Evolutionary conservation across 1,140 invertebrate species (phyloP).

Genomic region (Lepidostoma basale): DNA sequence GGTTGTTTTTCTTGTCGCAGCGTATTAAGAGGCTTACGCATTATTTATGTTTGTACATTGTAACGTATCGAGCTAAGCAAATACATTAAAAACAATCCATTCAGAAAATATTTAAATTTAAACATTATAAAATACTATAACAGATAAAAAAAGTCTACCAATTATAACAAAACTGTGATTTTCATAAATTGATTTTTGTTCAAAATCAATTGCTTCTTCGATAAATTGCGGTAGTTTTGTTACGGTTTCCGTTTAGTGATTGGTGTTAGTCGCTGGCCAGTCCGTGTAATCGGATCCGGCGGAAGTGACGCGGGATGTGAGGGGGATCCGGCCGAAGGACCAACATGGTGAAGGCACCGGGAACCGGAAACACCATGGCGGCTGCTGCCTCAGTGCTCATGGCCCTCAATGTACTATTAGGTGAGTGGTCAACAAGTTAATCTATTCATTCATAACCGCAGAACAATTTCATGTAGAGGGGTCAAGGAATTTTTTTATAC

Average conservation of each 20-base stretch:
- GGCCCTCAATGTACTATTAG: slow-evolving; percentile 13
- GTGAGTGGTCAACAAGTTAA: slow-evolving; percentile 24
- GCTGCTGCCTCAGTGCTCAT: slow-evolving; percentile 2
- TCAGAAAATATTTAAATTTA: no score
- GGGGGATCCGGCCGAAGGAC: not conserved
- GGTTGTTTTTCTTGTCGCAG: not conserved
- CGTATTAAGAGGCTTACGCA: not conserved
- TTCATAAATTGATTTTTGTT: no score
- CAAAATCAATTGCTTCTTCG: no score
- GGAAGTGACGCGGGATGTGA: slow-evolving; percentile 26
- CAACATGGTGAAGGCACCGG: slow-evolving; percentile 19
- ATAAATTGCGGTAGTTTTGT: not conserved
- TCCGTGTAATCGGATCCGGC: slow-evolving; percentile 22
- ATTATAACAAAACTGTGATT: no score
- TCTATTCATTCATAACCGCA: not conserved
- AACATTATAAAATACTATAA: no score
- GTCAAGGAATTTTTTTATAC: no score
- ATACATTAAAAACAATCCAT: no score
- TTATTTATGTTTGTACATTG: no score
- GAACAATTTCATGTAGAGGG: no score
- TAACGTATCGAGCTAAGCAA: no score
- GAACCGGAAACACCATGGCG: slow-evolving; percentile 28
- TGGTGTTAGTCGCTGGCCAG: slow-evolving; percentile 1
- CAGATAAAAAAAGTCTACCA: no score
- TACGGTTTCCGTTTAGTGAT: not conserved